Evolutionary conservation across 1,140 invertebrate species (phyloP).

Genomic region (Mya arenaria): DNA sequence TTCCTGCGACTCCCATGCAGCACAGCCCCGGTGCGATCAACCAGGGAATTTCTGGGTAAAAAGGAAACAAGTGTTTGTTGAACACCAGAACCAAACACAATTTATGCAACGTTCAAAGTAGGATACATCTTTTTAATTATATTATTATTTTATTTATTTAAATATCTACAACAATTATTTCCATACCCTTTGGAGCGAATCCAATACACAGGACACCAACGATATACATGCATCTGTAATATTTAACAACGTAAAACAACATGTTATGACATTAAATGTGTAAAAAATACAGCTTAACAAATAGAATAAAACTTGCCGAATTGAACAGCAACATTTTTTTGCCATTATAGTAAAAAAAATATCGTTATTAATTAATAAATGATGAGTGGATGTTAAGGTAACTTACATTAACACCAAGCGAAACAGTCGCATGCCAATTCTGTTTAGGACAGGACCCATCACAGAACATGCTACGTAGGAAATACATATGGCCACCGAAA

Average conservation of each 20-base stretch:
- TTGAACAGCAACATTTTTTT: too few species aligned
- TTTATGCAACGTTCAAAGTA: background rate
- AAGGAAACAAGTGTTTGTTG: background rate
- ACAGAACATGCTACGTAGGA: conserved; percentile 32
- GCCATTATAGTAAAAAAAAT: too few species aligned
- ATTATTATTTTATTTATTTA: background rate
- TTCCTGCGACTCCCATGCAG: conserved; percentile 34
- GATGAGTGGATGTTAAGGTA: too few species aligned
- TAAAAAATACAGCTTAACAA: too few species aligned
- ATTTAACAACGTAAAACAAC: too few species aligned
- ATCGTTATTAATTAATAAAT: too few species aligned
- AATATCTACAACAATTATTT: background rate
- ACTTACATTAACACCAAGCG: conserved; percentile 32
- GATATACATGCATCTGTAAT: conserved; percentile 16
- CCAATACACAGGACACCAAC: conserved; percentile 14
- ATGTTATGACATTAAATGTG: background rate
- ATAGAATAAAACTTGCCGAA: too few species aligned
- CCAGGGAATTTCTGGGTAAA: conserved; percentile 26
- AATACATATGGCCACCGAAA: conserved; percentile 30
- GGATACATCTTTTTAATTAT: background rate
- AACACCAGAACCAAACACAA: background rate
- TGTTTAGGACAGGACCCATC: conserved; percentile 31
- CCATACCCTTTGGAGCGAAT: conserved; percentile 30
- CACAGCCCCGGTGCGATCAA: conserved; percentile 33
- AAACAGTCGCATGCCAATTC: conserved; percentile 34